Conservation (phyloP, 2,797 vertebrate species). For the Okamejei kenojei region DNA sequence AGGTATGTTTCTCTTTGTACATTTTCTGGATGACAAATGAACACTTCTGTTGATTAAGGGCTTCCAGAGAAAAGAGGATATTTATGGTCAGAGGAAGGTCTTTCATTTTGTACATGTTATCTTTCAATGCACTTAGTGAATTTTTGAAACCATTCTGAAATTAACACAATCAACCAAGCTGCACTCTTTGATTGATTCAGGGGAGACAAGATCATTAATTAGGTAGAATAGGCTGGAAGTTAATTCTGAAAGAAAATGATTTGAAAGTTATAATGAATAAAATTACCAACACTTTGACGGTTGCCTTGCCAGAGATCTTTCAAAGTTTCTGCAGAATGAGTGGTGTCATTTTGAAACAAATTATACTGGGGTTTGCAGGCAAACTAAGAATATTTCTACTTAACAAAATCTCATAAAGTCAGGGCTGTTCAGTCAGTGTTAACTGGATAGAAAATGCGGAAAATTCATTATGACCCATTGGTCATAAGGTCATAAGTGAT, state of each 20-base stretch:
- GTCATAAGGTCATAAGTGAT: too few relatives aligned
- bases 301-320: background rate
- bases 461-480: background rate
- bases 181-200: background rate
- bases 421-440: background rate
- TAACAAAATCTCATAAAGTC: background rate
- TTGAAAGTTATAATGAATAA: background rate
- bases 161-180: background rate
- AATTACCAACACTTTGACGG: background rate
- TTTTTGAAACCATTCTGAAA: background rate
- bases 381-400: background rate
- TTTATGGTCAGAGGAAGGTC: background rate
- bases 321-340: background rate
- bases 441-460: background rate
- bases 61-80: background rate
- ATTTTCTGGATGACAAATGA: background rate
- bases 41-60: background rate
- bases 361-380: background rate
- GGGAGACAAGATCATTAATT: background rate
- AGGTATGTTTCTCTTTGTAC: background rate
- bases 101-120: background rate
- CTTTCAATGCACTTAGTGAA: background rate
- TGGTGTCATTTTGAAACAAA: background rate
- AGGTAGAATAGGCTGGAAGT: background rate
- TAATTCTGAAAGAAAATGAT: slow-evolving; percentile 3